These are phyloP conservation scores for Clepsis dumicolana DNA, from an alignment of 2,888 invertebrate genomes.

Conservation along the genomic window DNA sequence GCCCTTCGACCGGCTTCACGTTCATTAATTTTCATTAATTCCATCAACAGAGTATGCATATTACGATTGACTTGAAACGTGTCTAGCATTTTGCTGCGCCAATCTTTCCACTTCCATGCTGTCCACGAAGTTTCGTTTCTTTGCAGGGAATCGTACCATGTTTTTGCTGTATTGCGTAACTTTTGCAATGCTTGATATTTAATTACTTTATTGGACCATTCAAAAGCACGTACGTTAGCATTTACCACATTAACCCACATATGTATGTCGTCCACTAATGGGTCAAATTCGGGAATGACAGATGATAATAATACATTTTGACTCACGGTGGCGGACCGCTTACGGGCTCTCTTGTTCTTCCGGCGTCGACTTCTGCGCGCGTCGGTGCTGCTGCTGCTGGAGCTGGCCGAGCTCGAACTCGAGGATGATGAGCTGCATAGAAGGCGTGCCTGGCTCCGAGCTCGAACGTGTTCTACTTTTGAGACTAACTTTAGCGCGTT, in stretches of 20 bases:
- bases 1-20: constrained; percentile 36
- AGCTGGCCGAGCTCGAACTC: background rate
- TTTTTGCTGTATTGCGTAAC: constrained; percentile 50
- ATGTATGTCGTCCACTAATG: constrained; percentile 41
- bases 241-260: constrained; percentile 46
- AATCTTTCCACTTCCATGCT: constrained; percentile 50
- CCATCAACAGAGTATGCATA: constrained; percentile 45
- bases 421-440: background rate
- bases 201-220: constrained; percentile 49
- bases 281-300: no score
- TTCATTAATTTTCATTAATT: constrained; percentile 45
- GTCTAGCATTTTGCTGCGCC: constrained; percentile 48
- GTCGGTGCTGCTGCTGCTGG: background rate
- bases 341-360: constrained; percentile 7
- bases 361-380: background rate
- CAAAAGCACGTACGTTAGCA: constrained; percentile 49
- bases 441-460: background rate
- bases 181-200: constrained; percentile 51
- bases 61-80: constrained; percentile 49
- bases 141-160: constrained; percentile 49
- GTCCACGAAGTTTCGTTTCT: constrained; percentile 51
- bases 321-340: constrained; percentile 15
- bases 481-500: background rate
- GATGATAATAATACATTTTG: constrained; percentile 42
- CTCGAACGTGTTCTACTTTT: constrained; percentile 9